Base-by-base conservation (phyloP, 2,888 invertebrate genomes). In the Tuberolachnus salignus region DNA sequence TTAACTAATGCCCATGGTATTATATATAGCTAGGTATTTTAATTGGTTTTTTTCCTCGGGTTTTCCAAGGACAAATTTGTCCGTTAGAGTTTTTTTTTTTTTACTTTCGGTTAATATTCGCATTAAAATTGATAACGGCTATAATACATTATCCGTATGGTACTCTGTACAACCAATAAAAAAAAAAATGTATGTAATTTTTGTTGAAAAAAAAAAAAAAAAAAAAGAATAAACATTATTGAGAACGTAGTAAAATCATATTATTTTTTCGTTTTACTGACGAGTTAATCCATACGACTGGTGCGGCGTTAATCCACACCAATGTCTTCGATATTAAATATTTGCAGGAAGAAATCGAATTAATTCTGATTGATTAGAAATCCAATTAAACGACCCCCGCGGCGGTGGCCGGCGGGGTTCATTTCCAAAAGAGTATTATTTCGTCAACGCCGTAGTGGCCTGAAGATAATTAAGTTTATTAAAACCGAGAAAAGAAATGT, bases 361-460 rank as follows among this genome's bases (percentile, higher is more conserved):
- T 72, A 49, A 34, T 63, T 51, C 61, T 72, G 72, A 72, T 72
- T 63, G 61, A 72, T 72, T 61, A 51, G 21, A 72, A 63, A 72
- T 72, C 61, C 51, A 72, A 63, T 72, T 72, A 61, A 72, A 63
- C 34, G 16, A 42, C 19, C 11, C 49, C 10, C 14, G 34, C 6
- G 11, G 19, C 55, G 6, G 10, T 34, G 16, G 34, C 6, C 34
- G 34, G 34, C 34, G 34, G 34, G 49, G 49, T 49, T 72, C 10
- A 51, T 72, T 51, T 21, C 21, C 14, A 51, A 51, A 10, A 51
- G 21, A 34, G 34, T 34, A 34, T 1, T 16, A 61, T 72, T 49
- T 49, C 21, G 34, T 21, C 16, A 19, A 61, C 34, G 14, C 19
- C 49, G 34, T 3, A 14, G 14, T 11, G 46, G n/a, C 49, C 34